Evolutionary conservation across 30 jellyfish, hydroid and myxozoan genomes (phyloP).

Genomic region (Hydractinia echinata): DNA sequence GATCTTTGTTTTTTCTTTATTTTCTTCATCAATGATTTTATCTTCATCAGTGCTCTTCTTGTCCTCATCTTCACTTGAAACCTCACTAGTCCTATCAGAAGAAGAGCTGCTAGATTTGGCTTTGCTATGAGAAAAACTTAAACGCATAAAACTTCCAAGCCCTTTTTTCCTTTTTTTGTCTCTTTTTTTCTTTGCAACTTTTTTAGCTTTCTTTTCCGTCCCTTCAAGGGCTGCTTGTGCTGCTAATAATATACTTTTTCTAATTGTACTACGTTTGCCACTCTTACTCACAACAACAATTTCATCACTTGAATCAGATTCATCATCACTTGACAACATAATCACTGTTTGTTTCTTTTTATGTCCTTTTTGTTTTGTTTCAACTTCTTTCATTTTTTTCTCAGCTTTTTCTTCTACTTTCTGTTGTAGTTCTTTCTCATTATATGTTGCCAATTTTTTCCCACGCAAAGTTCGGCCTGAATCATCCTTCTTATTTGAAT

Average conservation of each 20-base stretch:
- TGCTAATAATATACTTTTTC: slow-evolving; percentile 6
- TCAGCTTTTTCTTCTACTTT: background rate
- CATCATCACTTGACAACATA: slow-evolving; percentile 34
- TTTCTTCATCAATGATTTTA: background rate
- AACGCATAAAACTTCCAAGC: slow-evolving; percentile 4
- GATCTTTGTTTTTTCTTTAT: background rate
- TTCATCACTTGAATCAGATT: slow-evolving; percentile 3
- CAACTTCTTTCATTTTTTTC: background rate
- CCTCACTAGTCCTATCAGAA: background rate
- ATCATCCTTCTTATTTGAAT: background rate
- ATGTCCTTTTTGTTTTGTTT: background rate
- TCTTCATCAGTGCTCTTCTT: background rate
- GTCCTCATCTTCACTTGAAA: background rate
- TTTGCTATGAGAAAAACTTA: background rate
- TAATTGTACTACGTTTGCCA: slow-evolving; percentile 24
- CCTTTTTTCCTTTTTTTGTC: background rate
- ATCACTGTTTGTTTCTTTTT: slow-evolving; percentile 28
- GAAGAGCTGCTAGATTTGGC: background rate
- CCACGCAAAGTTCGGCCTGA: background rate
- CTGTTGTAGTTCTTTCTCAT: background rate
- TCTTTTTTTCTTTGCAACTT: background rate
- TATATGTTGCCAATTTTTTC: background rate
- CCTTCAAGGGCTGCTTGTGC: slow-evolving; percentile 7
- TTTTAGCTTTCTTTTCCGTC: background rate
- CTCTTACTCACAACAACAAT: slow-evolving; percentile 27